Evolutionary conservation across 2,113 vertebrate genomes (phyloP), one percentile per base, ranked within the genome.

Genomic region (Martes martes): DNA sequence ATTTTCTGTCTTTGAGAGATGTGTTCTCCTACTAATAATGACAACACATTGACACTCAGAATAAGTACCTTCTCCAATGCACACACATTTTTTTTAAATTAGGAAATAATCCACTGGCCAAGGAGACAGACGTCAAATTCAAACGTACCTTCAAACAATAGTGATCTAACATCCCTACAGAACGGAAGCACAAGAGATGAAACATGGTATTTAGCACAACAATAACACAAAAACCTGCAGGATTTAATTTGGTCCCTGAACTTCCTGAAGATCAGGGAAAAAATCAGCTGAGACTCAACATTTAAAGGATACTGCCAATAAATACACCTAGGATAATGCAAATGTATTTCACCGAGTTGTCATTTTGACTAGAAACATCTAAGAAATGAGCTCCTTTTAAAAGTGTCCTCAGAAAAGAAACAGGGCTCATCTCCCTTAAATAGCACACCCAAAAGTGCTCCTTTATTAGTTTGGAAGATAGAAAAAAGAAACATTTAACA

Each of bases 1-100:
- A 21, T 84, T 97, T 98, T 97, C 69, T 94, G 91, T 85, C 80
- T 65, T 97, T 95, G 89, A 96, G 95, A 97, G 65, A 95, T 89
- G 13, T 83, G 14, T 65, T 96, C 73, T 96, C 11, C 0, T 10
- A 2, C 83, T 96, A 89, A 88, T 95, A 91, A 28, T 94, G 50
- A 86, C 74, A 97, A 90, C 57, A 89, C 39, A 19, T 1, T 42
- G 84, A 61, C 73, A 88, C 15, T 94, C 82, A 82, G 96, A 67
- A 95, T 59, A 91, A 2, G 65, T 2, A 88, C 0, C n/a, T 91
- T 92, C 88, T 96, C 94, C 80, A 96, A 86, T 24, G 73, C 1
- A 26, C 6, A 67, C 39, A 4, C 33, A 4, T 52, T 74, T 86
- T 85, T 85, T 80, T 4, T 31, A 1, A 96, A 96, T 83, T 87